Conservation (phyloP, 1,140 invertebrate genomes). For the Adelges cooleyi region DNA sequence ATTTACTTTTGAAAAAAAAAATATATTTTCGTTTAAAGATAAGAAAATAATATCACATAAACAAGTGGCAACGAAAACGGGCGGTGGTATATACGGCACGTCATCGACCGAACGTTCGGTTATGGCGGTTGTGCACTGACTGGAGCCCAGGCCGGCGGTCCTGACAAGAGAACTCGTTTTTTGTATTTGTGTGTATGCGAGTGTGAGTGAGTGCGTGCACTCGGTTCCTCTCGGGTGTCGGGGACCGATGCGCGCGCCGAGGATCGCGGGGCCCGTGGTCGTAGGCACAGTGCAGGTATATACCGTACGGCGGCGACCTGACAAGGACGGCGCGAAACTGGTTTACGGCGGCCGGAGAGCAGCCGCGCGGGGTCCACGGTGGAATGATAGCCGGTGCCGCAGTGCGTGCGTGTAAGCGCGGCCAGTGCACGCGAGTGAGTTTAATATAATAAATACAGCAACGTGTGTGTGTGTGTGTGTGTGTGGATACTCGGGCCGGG, state of each 20-base stretch:
- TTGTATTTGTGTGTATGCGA: background rate
- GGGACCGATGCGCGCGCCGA: conserved; percentile 14
- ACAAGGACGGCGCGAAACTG: conserved; percentile 25
- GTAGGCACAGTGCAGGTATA: background rate
- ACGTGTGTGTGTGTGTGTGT: background rate
- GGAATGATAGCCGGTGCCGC: background rate
- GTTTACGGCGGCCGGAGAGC: background rate
- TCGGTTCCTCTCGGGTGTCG: conserved; percentile 5
- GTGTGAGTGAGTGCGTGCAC: background rate
- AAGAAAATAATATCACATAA: too few relatives aligned
- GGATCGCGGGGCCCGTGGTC: conserved; percentile 4
- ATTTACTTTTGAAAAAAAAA: too few relatives aligned
- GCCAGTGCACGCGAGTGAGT: background rate
- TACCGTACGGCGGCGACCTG: background rate
- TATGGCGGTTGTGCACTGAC: background rate
- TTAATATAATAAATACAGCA: background rate
- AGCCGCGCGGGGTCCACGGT: background rate
- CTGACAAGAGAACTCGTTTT: conserved; percentile 8
- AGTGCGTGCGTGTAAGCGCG: background rate
- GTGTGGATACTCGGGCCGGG: too few relatives aligned
- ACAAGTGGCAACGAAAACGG: too few relatives aligned
- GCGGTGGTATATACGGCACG: background rate
- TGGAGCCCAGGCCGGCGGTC: background rate
- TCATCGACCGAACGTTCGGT: background rate
- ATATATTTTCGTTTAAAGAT: too few relatives aligned